phyloP scores from a whole-genome alignment of 2,113 vertebrate species.

The Echinops telfairi region DNA sequence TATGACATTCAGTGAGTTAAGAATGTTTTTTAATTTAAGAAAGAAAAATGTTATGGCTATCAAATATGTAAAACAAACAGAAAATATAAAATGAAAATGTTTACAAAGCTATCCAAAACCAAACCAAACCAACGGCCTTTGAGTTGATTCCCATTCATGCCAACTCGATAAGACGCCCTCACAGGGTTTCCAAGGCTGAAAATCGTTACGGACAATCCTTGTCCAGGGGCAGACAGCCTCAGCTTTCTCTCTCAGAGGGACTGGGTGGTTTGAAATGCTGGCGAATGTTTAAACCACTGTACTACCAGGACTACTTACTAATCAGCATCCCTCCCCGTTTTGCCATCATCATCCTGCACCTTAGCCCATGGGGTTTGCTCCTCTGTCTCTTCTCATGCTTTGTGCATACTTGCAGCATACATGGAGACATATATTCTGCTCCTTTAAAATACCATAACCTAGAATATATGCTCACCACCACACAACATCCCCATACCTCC shows the following conservation, averaged over 20 bases:
- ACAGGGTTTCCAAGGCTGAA: too few relatives aligned
- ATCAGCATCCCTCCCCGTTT: background rate
- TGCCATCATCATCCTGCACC: background rate
- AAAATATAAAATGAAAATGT: slow-evolving; percentile 14
- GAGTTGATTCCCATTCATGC: background rate
- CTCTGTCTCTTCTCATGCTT: background rate
- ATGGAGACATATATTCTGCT: background rate
- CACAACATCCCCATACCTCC: too few relatives aligned
- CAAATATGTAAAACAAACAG: background rate
- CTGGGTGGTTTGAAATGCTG: too few relatives aligned
- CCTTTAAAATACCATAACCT: background rate
- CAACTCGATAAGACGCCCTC: too few relatives aligned
- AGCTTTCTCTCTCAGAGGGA: too few relatives aligned
- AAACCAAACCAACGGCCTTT: too few relatives aligned
- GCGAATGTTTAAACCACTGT: too few relatives aligned
- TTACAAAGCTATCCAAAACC: background rate
- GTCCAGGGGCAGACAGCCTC: too few relatives aligned
- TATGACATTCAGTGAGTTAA: background rate
- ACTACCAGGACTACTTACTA: too few relatives aligned
- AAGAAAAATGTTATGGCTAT: background rate
- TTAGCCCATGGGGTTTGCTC: background rate
- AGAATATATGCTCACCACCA: background rate
- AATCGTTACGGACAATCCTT: too few relatives aligned
- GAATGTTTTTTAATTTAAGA: background rate
- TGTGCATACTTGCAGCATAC: background rate